Evolutionary conservation across 2,797 vertebrate species (phyloP), one percentile per base, ranked within the genome.

Genomic region (Aeoliscus strigatus): DNA sequence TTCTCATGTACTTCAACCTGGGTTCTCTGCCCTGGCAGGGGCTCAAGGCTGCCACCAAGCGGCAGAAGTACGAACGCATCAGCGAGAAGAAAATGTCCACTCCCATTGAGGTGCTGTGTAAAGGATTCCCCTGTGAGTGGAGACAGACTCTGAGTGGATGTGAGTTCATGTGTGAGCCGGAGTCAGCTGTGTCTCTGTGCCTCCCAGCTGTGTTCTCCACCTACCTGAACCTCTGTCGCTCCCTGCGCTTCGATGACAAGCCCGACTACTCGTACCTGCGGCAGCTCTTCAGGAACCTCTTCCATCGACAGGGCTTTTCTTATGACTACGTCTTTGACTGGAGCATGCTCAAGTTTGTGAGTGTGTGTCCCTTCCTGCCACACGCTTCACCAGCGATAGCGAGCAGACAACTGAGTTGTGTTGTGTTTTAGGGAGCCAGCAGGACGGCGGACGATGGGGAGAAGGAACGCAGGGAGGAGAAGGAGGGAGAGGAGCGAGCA

Each of bases 61-160:
- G n/a, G n/a, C n/a, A n/a, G n/a, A n/a, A n/a, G n/a, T n/a, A n/a
- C n/a, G n/a, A n/a, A n/a, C n/a, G n/a, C n/a, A 97, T 97, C 86
- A 97, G 94, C 7, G 94, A 97, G 85, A 97, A 97, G 79, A 97
- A 97, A 76, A 97, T 97, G 94, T 97, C 94, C 18, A 97, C 94
- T 1, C 94, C 94, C 42, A 97, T 97, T 1, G 94, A 97, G 77
- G 88, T 93, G 70, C 91, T 97, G 63, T 97, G 94, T 84, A 96
- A 94, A 84, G 93, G 94, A 51, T 97, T 94, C 70, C 93, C 93
- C 48, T 95, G 94, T 97, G 79, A 92, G 94, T 86, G n/a, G n/a
- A n/a, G n/a, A n/a, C n/a, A n/a, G n/a, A n/a, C n/a, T n/a, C n/a
- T n/a, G n/a, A n/a, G n/a, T n/a, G n/a, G n/a, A n/a, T n/a, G n/a